phyloP scores from a whole-genome alignment of 2,797 vertebrate genomes.

The Pristis pectinata region DNA sequence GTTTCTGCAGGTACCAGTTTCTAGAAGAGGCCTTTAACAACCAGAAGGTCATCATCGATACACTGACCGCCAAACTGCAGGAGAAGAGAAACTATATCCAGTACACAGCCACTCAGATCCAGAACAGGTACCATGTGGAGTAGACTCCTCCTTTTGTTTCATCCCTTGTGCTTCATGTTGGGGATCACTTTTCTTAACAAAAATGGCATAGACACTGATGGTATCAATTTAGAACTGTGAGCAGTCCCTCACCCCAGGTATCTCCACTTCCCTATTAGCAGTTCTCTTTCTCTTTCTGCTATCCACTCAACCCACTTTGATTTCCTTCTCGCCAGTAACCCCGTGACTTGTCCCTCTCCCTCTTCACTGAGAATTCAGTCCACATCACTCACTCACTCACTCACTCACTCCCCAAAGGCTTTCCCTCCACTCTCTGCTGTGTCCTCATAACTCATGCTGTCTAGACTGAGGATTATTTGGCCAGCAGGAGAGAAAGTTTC shows the following conservation, averaged over 20 bases:
- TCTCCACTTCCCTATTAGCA: no score
- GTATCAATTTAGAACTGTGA: no score
- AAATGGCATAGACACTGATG: no score
- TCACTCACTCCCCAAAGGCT: neutral
- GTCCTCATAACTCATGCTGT: no score
- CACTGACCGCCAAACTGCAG: slow-evolving; percentile 85
- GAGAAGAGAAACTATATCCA: slow-evolving; percentile 93
- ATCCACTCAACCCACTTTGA: no score
- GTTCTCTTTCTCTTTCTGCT: no score
- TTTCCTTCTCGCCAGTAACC: no score
- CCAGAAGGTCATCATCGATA: slow-evolving; percentile 90
- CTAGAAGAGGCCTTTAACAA: slow-evolving; percentile 96
- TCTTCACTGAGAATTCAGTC: no score
- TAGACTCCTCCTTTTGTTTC: neutral
- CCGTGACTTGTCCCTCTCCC: no score
- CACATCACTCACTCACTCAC: no score
- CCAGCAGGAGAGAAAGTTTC: neutral
- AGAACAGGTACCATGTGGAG: slow-evolving; percentile 66
- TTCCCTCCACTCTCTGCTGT: neutral
- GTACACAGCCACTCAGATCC: slow-evolving; percentile 83
- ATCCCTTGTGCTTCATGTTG: neutral
- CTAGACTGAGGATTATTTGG: neutral
- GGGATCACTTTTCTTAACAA: no score
- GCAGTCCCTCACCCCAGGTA: no score
- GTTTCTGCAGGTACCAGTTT: slow-evolving; percentile 78